phyloP scores from a whole-genome alignment of 2,888 invertebrate genomes.

The Embidobia sp. region DNA sequence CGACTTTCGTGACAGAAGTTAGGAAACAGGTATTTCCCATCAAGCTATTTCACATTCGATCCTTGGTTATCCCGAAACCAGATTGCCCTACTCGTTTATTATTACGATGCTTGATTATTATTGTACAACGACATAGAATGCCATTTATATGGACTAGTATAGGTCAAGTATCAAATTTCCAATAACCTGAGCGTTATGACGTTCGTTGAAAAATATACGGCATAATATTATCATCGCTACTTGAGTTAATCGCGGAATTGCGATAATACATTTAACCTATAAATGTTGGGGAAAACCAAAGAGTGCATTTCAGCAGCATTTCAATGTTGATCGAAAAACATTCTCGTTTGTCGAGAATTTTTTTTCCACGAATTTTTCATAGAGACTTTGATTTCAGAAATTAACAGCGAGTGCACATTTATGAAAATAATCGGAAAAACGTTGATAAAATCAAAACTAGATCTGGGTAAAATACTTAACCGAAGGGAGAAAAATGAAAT shows the following conservation, averaged over 20 bases:
- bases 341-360: no score
- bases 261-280: constrained; percentile 16
- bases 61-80: constrained; percentile 52
- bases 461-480: no score
- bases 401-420: no score
- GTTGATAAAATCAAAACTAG: no score
- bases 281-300: not conserved
- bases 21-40: constrained; percentile 79
- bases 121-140: constrained; percentile 54
- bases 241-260: constrained; percentile 9
- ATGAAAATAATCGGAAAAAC: no score
- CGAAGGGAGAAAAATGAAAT: no score
- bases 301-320: not conserved
- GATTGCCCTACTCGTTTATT: constrained; percentile 61
- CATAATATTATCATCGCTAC: constrained; percentile 32
- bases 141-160: constrained; percentile 52
- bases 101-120: constrained; percentile 64
- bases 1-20: constrained; percentile 75
- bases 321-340: not conserved
- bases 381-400: no score
- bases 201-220: constrained; percentile 36
- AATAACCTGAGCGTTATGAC: constrained; percentile 46
- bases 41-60: constrained; percentile 69
- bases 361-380: no score
- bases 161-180: constrained; percentile 54